A percentile compares a stretch with the other conserved stretches of the same genome.
These are phyloP conservation scores for Synanthedon myopaeformis DNA, from an alignment of 2,888 invertebrate species.

Conservation along the genomic window DNA sequence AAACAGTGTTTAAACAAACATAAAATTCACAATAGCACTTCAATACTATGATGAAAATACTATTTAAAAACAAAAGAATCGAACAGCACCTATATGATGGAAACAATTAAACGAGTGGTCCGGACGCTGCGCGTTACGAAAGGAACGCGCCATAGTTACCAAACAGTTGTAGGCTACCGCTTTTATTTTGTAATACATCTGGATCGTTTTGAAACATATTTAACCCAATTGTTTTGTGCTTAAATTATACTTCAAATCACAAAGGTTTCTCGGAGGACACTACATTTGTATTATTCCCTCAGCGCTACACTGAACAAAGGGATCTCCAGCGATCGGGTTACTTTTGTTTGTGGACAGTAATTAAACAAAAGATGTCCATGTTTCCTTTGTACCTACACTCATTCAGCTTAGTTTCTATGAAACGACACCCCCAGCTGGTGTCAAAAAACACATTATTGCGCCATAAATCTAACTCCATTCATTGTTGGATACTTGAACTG, in stretches of 20 bases:
- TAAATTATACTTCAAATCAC: slow-evolving; percentile 40
- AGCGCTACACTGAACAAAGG: slow-evolving; percentile 44
- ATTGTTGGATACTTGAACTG: neutral
- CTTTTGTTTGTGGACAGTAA: slow-evolving; percentile 58
- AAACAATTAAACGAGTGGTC: slow-evolving; percentile 66
- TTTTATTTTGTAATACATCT: slow-evolving; percentile 65
- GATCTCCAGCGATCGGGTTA: slow-evolving; percentile 54
- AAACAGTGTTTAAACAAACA: no score
- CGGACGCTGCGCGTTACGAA: slow-evolving; percentile 65
- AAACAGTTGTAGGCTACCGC: slow-evolving; percentile 63
- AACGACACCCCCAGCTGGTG: slow-evolving; percentile 37
- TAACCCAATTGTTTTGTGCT: slow-evolving; percentile 62
- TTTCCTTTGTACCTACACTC: slow-evolving; percentile 25
- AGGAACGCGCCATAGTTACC: slow-evolving; percentile 53
- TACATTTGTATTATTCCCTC: slow-evolving; percentile 33
- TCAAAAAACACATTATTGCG: neutral
- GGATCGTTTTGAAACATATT: slow-evolving; percentile 68
- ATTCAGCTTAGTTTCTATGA: slow-evolving; percentile 13
- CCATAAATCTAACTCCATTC: neutral
- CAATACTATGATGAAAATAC: slow-evolving; percentile 20
- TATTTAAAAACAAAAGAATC: slow-evolving; percentile 47
- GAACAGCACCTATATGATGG: slow-evolving; percentile 50
- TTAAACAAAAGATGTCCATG: slow-evolving; percentile 57
- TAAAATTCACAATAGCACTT: slow-evolving; percentile 7
- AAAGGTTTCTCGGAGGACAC: slow-evolving; percentile 48